phyloP scores from a whole-genome alignment of 1,140 invertebrate species.

The Apis dorsata region DNA sequence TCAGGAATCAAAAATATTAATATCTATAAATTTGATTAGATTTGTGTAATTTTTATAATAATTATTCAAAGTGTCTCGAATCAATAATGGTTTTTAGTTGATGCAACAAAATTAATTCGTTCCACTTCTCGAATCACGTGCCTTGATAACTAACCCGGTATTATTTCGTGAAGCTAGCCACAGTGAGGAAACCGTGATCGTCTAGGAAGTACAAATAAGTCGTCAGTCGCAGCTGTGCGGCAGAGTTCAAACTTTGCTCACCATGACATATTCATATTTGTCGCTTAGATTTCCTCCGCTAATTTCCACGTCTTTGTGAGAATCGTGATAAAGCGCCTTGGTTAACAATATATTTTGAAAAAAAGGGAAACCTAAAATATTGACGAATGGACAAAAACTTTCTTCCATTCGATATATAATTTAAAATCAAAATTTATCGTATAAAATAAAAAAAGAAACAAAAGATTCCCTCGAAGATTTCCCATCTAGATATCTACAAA shows the following conservation, averaged over 20 bases:
- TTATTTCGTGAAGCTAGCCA: background rate
- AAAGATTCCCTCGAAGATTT: too few relatives aligned
- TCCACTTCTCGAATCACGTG: background rate
- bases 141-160: background rate
- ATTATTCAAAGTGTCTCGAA: background rate
- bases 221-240: slow-evolving; percentile 30
- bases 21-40: too few relatives aligned
- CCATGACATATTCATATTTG: slow-evolving; percentile 20
- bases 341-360: too few relatives aligned
- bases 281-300: background rate
- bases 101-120: background rate
- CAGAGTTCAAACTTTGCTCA: slow-evolving; percentile 24
- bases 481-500: too few relatives aligned
- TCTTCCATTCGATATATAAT: too few relatives aligned
- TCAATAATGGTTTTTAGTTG: background rate
- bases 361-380: too few relatives aligned
- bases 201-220: slow-evolving; percentile 25
- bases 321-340: background rate
- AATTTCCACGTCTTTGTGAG: background rate
- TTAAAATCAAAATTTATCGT: too few relatives aligned
- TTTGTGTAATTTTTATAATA: too few relatives aligned
- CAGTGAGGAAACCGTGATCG: background rate
- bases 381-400: too few relatives aligned
- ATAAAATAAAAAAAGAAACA: too few relatives aligned
- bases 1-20: too few relatives aligned